Evolutionary conservation across 2,888 invertebrate genomes (phyloP).

Genomic region (Microctonus brassicae): DNA sequence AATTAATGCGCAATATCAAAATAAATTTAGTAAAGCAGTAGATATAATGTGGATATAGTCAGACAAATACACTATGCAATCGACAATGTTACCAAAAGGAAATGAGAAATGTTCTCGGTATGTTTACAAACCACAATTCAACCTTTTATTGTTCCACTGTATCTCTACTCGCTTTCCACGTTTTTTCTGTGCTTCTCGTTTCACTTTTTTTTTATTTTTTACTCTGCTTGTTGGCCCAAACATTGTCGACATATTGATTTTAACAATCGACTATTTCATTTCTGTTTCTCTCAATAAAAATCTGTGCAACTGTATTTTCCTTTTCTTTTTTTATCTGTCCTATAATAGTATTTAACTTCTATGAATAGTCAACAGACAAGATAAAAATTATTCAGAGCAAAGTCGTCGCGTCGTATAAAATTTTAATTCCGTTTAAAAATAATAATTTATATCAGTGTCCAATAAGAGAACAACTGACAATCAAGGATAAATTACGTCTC

Average conservation of each 20-base stretch:
- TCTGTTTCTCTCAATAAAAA: not conserved
- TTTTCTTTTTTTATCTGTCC: not conserved
- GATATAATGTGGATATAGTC: constrained; percentile 41
- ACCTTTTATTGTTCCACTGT: not conserved
- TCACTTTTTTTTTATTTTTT: not conserved
- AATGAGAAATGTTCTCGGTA: constrained; percentile 35
- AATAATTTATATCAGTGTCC: not conserved
- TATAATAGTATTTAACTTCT: not conserved
- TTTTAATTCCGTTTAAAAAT: not conserved
- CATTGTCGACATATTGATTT: not conserved
- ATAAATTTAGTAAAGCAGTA: constrained; percentile 19
- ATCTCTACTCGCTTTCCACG: not conserved
- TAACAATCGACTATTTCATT: not conserved
- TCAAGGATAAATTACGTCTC: no score
- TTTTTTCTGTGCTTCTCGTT: not conserved
- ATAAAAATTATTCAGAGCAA: not conserved
- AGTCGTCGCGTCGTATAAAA: not conserved
- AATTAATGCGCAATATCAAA: no score
- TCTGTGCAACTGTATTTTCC: constrained; percentile 1
- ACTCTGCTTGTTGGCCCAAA: not conserved
- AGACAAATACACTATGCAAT: constrained; percentile 38
- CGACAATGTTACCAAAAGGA: constrained; percentile 39
- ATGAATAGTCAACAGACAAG: not conserved
- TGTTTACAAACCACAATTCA: constrained; percentile 21
- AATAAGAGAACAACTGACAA: not conserved